Conservation (phyloP, 1,140 invertebrate genomes). For the Caenorhabditis briggsae region DNA sequence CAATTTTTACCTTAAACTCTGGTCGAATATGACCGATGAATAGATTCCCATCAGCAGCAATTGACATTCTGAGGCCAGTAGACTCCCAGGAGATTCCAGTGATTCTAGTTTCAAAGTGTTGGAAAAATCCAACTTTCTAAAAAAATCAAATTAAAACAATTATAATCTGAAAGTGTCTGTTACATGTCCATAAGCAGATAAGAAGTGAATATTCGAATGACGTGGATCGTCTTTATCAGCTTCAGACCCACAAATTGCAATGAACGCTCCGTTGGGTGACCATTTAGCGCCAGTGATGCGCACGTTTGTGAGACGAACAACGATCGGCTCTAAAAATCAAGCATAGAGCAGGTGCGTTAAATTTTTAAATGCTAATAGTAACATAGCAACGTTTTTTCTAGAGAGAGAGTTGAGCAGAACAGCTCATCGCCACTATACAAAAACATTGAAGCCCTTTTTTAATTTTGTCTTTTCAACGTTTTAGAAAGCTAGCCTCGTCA, state of each 20-base stretch:
- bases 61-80: not conserved
- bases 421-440: no score
- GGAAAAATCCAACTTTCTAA: constrained; percentile 2
- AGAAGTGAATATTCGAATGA: not conserved
- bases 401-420: no score
- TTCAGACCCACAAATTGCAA: not conserved
- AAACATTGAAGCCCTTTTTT: not conserved
- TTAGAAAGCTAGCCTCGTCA: no score
- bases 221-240: not conserved
- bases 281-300: constrained; percentile 25
- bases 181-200: constrained; percentile 26
- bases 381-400: no score
- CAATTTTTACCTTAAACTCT: constrained; percentile 25
- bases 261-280: constrained; percentile 31
- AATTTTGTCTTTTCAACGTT: no score
- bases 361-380: not conserved
- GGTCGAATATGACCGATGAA: constrained; percentile 21
- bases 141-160: no score
- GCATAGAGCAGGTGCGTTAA: not conserved
- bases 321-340: not conserved
- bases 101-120: not conserved
- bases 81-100: constrained; percentile 28
- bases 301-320: not conserved
- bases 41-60: constrained; percentile 16
- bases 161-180: no score